Percentiles rank a stretch among this genome's conserved stretches.
These are phyloP conservation scores for Vulpes ferrilata DNA, from an alignment of 2,113 vertebrate genomes.

Conservation along the genomic window DNA sequence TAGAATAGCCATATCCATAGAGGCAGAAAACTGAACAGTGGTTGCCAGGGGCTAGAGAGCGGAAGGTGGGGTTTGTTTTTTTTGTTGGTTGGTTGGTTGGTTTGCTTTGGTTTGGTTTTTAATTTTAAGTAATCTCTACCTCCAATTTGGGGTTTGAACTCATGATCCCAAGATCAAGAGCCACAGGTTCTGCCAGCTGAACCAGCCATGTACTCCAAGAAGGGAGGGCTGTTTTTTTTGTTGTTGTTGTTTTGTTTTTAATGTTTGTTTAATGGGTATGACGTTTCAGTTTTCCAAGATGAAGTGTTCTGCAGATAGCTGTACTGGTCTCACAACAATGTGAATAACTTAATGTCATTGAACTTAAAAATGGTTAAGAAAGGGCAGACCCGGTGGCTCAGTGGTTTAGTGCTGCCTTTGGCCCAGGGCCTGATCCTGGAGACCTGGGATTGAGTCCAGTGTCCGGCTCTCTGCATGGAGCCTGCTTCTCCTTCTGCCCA, in stretches of 20 bases:
- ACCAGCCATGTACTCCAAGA: not conserved
- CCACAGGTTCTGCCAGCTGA: not conserved
- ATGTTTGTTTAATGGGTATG: not conserved
- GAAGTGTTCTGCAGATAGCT: not conserved
- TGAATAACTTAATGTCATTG: not conserved
- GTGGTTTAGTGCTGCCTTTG: no score
- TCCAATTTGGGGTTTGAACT: not conserved
- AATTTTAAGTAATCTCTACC: not conserved
- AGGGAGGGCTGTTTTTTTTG: not conserved
- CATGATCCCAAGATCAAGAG: not conserved
- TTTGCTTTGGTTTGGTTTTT: not conserved
- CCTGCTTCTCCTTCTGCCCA: no score
- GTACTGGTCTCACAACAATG: not conserved
- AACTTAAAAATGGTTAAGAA: not conserved
- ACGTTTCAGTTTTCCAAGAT: not conserved
- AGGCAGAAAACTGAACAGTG: not conserved
- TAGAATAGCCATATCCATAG: not conserved
- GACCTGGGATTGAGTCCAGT: no score
- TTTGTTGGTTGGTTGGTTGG: no score
- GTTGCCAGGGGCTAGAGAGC: not conserved
- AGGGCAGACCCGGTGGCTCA: no score
- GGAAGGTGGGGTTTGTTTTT: not conserved
- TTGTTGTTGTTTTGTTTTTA: not conserved
- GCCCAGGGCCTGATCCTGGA: no score
- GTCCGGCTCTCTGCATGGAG: no score